These are phyloP conservation scores for Byasa hedistus DNA, from an alignment of 2,888 invertebrate genomes.

Conservation along the genomic window DNA sequence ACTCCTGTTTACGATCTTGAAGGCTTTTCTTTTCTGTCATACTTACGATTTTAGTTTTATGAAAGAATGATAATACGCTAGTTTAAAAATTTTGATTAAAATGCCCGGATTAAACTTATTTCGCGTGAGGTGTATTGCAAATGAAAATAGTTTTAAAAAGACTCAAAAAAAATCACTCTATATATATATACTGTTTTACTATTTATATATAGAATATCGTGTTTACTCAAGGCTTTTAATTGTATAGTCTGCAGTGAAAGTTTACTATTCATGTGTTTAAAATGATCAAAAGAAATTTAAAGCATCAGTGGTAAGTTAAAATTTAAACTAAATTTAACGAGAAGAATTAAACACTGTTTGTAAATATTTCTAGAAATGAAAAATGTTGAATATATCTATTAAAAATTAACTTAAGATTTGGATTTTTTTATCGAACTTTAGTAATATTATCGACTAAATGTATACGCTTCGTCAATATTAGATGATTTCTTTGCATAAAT, in stretches of 20 bases:
- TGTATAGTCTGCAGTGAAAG: slow-evolving; percentile 46
- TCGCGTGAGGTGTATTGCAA: too few relatives aligned
- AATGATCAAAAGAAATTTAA: too few relatives aligned
- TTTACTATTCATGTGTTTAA: not conserved
- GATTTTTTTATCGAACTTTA: not conserved
- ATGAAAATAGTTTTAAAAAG: too few relatives aligned
- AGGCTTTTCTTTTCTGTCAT: too few relatives aligned
- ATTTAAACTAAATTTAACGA: not conserved
- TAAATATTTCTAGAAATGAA: not conserved
- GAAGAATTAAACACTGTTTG: not conserved
- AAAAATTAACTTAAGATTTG: not conserved
- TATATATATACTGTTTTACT: too few relatives aligned
- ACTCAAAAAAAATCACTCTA: too few relatives aligned
- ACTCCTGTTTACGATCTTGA: too few relatives aligned
- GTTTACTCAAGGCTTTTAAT: slow-evolving; percentile 54
- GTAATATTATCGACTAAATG: not conserved
- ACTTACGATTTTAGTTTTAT: too few relatives aligned
- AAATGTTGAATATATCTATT: not conserved
- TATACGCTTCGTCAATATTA: not conserved
- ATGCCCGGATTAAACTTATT: too few relatives aligned
- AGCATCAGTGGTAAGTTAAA: too few relatives aligned
- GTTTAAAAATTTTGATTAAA: too few relatives aligned
- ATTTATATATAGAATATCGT: slow-evolving; percentile 41
- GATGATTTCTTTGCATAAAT: slow-evolving; percentile 30
- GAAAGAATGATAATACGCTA: too few relatives aligned